phyloP scores from a whole-genome alignment of 2,113 vertebrate genomes.

The Pygathrix nemaeus region DNA sequence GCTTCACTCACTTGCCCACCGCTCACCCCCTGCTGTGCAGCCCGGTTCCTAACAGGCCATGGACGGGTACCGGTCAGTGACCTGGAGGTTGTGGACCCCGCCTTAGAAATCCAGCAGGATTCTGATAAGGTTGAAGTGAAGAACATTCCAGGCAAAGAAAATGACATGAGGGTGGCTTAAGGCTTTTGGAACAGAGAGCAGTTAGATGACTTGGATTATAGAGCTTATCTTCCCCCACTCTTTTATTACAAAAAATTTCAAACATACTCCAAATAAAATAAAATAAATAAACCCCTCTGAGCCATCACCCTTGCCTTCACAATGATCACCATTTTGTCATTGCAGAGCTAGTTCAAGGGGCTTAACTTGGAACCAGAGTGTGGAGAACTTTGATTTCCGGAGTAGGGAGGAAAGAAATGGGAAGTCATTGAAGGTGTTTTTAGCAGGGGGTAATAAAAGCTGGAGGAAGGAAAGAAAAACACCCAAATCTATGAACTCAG shows the following conservation, averaged over 20 bases:
- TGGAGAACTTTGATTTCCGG: not conserved
- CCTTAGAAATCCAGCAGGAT: not conserved
- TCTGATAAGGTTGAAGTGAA: not conserved
- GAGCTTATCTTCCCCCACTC: not conserved
- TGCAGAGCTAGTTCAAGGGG: not conserved
- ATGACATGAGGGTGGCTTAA: not conserved
- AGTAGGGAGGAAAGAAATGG: not conserved
- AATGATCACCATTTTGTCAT: fast-evolving
- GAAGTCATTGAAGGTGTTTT: not conserved
- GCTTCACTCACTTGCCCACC: too few relatives aligned
- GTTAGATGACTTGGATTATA: not conserved
- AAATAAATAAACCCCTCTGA: not conserved
- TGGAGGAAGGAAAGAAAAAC: too few relatives aligned
- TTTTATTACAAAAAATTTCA: not conserved
- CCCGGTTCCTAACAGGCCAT: too few relatives aligned
- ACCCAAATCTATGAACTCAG: not conserved
- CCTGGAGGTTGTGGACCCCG: not conserved
- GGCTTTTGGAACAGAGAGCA: not conserved
- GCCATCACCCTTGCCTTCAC: not conserved
- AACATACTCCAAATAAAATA: not conserved
- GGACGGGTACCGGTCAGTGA: too few relatives aligned
- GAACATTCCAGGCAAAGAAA: not conserved
- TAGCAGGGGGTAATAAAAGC: not conserved
- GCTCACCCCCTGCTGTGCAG: too few relatives aligned
- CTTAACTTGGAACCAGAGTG: not conserved